Evolutionary conservation across 1,140 invertebrate species (phyloP).

Genomic region (Bombus ignitus): DNA sequence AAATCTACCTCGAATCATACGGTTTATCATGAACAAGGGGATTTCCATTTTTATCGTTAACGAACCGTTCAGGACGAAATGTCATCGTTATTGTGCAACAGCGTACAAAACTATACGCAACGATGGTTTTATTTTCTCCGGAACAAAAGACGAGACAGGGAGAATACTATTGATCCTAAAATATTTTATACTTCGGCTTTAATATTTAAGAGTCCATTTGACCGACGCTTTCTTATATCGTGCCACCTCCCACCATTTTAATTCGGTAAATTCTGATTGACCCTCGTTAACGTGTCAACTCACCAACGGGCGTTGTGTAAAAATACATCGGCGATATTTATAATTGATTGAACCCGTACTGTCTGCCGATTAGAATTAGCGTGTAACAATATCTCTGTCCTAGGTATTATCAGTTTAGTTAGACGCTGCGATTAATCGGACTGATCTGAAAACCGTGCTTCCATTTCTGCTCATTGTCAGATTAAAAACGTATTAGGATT

Average conservation of each 20-base stretch:
- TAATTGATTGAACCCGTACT: constrained; percentile 1
- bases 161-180: neutral
- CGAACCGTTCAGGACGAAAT: neutral
- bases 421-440: too few relatives aligned
- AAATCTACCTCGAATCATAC: neutral
- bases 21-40: neutral
- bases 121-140: neutral
- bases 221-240: neutral
- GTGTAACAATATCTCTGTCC: neutral
- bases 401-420: too few relatives aligned
- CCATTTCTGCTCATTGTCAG: too few relatives aligned
- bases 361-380: neutral
- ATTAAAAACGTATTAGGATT: neutral
- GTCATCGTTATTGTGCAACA: neutral
- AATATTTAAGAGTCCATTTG: neutral
- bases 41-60: constrained; percentile 11
- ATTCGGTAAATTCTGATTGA: constrained; percentile 27
- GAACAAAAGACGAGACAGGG: neutral
- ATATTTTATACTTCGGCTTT: neutral
- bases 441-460: too few relatives aligned
- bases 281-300: neutral
- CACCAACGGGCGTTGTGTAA: neutral
- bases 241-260: neutral
- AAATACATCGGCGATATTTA: constrained; percentile 25
- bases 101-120: neutral